Base-by-base conservation (phyloP, 2,888 invertebrate genomes). In the Pollenia amentaria region DNA sequence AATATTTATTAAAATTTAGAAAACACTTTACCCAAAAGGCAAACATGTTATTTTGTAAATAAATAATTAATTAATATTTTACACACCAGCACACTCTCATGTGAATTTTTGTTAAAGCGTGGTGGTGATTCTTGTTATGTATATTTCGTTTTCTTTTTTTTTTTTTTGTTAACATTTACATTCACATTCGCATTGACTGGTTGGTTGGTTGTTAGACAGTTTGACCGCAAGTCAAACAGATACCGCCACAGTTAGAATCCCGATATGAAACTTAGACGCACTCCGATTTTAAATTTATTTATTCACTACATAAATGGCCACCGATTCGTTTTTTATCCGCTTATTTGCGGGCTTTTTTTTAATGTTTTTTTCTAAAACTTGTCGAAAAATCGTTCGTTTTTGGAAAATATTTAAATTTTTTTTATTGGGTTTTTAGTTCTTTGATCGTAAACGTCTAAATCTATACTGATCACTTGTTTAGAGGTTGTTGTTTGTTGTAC, bases 401-500 rank as follows among this genome's bases (percentile, higher is more conserved):
- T 64, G 21, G 3, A 11, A 9, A 18, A 64, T 21, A 21, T 70
- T 7, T 40, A 16, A 18, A 42, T 18, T 57, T 42, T 72, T 14
- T 44, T 10, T 29, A 29, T 48, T 48, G 42, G 1, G 21, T 10
- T 51, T 60, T 65, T 21, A 18, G 80, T 84, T 87, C 77, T 87
- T 73, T 57, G 57, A 81, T 53, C 77, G 73, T 80, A 81, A 77
- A 84, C 76, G 87, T 77, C 80, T 81, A 78, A 87, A 81, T 72
- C 77, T 87, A 84, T 69, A 87, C 87, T 87, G 87, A 87, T 87
- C 87, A 73, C 69, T 86, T 86, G 82, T 76, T 86, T 48, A 70
- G 78, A 62, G 57, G 60, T 73, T 84, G 57, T 69, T 29, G 70
- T 12, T 64, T 48, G 48, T 79, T 73, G 78, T 79, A 77, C 62